A percentile compares a stretch with the other conserved stretches of the same genome.
Conservation (phyloP, 2,888 invertebrate genomes). For the Thera obeliscata region DNA sequence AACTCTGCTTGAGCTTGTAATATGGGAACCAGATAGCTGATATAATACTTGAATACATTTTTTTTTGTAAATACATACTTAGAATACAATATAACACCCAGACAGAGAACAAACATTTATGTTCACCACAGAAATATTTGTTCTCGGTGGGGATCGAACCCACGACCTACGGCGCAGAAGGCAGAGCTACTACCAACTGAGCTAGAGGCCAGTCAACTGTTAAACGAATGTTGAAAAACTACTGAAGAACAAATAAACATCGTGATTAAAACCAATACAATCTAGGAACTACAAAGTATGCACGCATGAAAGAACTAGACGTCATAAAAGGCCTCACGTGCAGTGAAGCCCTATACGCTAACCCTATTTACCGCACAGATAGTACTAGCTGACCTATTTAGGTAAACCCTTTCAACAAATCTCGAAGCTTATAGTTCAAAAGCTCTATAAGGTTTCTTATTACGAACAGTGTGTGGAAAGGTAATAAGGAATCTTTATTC, state of each 20-base stretch:
- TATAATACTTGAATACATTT: too few relatives aligned
- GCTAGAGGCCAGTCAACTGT: too few relatives aligned
- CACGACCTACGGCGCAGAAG: too few relatives aligned
- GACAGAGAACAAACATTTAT: too few relatives aligned
- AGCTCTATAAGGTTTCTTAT: constrained; percentile 31
- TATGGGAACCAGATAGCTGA: too few relatives aligned
- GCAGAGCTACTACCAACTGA: too few relatives aligned
- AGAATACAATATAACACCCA: too few relatives aligned
- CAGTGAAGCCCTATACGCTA: constrained; percentile 72
- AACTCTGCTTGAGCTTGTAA: too few relatives aligned
- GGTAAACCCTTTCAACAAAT: constrained; percentile 51
- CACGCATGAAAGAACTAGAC: constrained; percentile 58
- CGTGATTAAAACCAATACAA: constrained; percentile 38
- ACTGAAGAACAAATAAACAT: constrained; percentile 9
- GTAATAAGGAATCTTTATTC: constrained; percentile 2
- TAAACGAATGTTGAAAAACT: background rate
- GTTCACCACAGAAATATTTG: too few relatives aligned
- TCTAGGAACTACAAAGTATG: constrained; percentile 46
- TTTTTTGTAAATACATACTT: too few relatives aligned
- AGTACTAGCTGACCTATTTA: constrained; percentile 56
- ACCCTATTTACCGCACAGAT: constrained; percentile 71
- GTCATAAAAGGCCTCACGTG: constrained; percentile 59
- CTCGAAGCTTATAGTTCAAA: constrained; percentile 26
- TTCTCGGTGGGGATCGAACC: too few relatives aligned
- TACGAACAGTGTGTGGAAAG: background rate